These are phyloP conservation scores for Euproctis similis DNA, from an alignment of 2,888 invertebrate species.

Conservation along the genomic window DNA sequence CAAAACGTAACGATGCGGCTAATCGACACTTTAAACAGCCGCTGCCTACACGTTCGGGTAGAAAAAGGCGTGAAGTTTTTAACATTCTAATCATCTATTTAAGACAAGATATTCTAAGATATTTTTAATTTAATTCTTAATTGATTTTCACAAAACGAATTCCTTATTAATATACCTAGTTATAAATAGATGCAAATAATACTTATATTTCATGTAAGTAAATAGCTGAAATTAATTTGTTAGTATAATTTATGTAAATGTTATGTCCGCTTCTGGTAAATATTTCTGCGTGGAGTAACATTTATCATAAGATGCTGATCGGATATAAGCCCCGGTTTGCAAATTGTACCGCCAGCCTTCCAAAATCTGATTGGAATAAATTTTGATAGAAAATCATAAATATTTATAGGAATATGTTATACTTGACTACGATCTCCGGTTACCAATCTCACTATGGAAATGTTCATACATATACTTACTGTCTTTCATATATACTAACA, in stretches of 20 bases:
- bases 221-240: constrained; percentile 45
- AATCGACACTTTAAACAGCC: too few relatives aligned
- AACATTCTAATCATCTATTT: too few relatives aligned
- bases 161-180: constrained; percentile 25
- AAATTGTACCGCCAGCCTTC: constrained; percentile 32
- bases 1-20: too few relatives aligned
- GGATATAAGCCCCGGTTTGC: constrained; percentile 45
- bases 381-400: constrained; percentile 26
- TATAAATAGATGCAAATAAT: constrained; percentile 18
- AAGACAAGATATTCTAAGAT: too few relatives aligned
- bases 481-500: too few relatives aligned
- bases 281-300: constrained; percentile 45
- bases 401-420: too few relatives aligned
- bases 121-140: too few relatives aligned
- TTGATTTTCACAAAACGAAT: constrained; percentile 18
- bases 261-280: constrained; percentile 40
- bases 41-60: too few relatives aligned
- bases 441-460: too few relatives aligned
- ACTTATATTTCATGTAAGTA: constrained; percentile 15
- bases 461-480: too few relatives aligned
- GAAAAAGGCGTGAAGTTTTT: too few relatives aligned
- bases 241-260: constrained; percentile 64
- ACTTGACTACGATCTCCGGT: too few relatives aligned
- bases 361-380: constrained; percentile 46
- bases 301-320: constrained; percentile 58